Evolutionary conservation across 2,797 vertebrate genomes (phyloP), one percentile per base, ranked within the genome.

Genomic region (Enteromius treurensis): DNA sequence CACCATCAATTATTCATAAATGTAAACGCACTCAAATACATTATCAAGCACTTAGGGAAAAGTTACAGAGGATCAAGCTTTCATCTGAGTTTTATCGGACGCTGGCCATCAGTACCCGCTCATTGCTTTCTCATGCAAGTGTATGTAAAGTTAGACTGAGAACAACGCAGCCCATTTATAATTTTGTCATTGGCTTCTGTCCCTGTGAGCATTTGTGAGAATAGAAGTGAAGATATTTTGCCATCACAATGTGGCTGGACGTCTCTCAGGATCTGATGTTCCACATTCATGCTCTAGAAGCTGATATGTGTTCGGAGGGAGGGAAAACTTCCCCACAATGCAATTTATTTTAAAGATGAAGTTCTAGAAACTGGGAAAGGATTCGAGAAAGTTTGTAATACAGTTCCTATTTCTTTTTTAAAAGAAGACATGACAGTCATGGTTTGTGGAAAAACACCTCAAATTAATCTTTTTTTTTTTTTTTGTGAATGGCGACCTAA

Each of bases 1-100:
- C 37, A 64, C 47, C 26, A 86, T 88, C 69, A 81, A 87, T 85
- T 88, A 88, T 87, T 88, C 64, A 88, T 87, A 87, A 62, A 84
- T 71, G 81, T 85, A 87, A 87, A 88, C 81, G 74, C 83, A 82
- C 75, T 81, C 84, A 69, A 86, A 86, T 58, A 51, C 81, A 79
- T 83, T 85, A 77, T 81, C 73, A 76, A 80, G 64, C 81, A 83
- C 78, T 85, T 85, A 76, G 45, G 26, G 83, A 60, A 62, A 84
- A 74, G 42, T 83, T 26, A 58, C 32, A n/a, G n/a, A 37, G 55
- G 26, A 79, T 77, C 81, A 70, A 15, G 21, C 26, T 78, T 80
- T 45, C 60, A 29, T 80, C 29, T n/a, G 14, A 34, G 68, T 74
- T 81, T 85, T 71, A 77, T 17, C 45, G 5, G 21, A 77, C 14